Conservation (phyloP, 2,888 invertebrate species). For the Gastracanthus pulcherrimus region DNA sequence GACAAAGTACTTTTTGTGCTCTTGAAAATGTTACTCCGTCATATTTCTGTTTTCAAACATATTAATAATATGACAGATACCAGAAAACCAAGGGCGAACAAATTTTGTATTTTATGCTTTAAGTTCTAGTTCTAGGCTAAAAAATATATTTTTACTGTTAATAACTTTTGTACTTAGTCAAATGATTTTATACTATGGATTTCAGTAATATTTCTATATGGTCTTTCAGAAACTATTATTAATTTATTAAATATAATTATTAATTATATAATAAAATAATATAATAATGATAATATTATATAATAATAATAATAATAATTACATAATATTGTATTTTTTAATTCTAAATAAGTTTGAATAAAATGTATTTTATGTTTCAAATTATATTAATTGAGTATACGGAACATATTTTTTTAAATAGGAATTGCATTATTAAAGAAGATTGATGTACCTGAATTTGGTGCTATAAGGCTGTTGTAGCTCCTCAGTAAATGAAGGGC, state of each 20-base stretch:
- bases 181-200: too few species aligned
- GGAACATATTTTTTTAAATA: not conserved
- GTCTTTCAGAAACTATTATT: too few species aligned
- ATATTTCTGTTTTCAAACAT: not conserved
- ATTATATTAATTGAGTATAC: too few species aligned
- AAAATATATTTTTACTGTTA: not conserved
- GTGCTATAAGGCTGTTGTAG: slow-evolving; percentile 82
- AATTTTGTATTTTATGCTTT: not conserved
- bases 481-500: slow-evolving; percentile 83
- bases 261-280: too few species aligned
- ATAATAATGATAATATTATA: too few species aligned
- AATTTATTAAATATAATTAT: too few species aligned
- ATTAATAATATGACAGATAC: not conserved
- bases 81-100: not conserved
- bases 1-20: not conserved
- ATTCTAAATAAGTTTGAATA: too few species aligned
- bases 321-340: too few species aligned
- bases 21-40: not conserved
- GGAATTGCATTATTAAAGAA: not conserved
- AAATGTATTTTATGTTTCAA: too few species aligned
- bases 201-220: too few species aligned
- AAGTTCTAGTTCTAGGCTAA: not conserved
- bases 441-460: slow-evolving; percentile 80
- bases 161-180: too few species aligned
- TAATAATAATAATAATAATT: too few species aligned